Evolutionary conservation across 2,888 invertebrate genomes (phyloP).

Genomic region (Macaria notata): DNA sequence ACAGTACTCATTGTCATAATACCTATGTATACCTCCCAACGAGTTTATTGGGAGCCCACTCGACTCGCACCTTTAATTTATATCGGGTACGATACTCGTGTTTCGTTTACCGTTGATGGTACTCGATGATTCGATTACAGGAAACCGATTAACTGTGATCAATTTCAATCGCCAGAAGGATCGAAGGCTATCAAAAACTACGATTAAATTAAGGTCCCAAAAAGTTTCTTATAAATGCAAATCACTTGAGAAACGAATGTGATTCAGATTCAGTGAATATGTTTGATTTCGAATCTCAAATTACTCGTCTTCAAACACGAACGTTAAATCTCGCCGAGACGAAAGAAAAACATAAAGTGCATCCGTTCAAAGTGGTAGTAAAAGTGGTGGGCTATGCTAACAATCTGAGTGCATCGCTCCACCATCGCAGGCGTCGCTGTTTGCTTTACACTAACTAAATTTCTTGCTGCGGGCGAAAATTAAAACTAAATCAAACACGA

Average conservation of each 20-base stretch:
- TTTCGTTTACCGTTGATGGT: slow-evolving; percentile 6
- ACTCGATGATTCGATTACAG: slow-evolving; percentile 12
- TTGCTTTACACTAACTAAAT: slow-evolving; percentile 27
- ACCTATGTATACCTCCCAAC: slow-evolving; percentile 20
- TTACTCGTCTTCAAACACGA: not conserved
- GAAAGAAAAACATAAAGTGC: slow-evolving; percentile 14
- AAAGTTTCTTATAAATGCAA: too few species aligned
- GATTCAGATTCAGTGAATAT: too few species aligned
- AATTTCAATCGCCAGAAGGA: slow-evolving; percentile 9
- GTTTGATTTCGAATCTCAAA: too few species aligned
- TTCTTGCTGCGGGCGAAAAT: slow-evolving; percentile 24
- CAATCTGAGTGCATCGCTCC: slow-evolving; percentile 13
- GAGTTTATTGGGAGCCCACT: slow-evolving; percentile 25
- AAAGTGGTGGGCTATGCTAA: slow-evolving; percentile 12
- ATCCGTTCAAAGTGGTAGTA: slow-evolving; percentile 17
- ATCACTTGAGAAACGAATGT: too few species aligned
- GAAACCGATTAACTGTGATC: slow-evolving; percentile 15
- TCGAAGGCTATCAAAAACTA: not conserved
- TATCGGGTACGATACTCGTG: slow-evolving; percentile 8
- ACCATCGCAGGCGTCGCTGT: slow-evolving; percentile 27
- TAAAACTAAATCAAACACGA: slow-evolving; percentile 28
- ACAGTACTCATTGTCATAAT: too few species aligned
- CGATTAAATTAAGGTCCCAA: too few species aligned
- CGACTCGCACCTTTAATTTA: slow-evolving; percentile 24
- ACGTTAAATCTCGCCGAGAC: not conserved